Conservation (phyloP, 2,797 vertebrate species). For the Acanthornis magna region DNA sequence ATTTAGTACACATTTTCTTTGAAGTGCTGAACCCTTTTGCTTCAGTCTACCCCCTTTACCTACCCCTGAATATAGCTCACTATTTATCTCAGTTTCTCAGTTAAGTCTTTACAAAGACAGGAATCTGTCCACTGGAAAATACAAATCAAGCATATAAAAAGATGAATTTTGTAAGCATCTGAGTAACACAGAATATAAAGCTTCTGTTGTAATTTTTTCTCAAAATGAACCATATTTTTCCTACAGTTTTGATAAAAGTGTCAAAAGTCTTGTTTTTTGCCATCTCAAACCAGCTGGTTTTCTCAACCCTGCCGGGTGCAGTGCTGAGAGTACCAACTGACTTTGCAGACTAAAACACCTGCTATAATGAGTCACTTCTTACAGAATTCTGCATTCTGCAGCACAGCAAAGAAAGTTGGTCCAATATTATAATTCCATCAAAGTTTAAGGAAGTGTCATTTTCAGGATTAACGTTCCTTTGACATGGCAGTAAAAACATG, state of each 20-base stretch:
- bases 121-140: not conserved
- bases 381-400: not conserved
- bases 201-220: not conserved
- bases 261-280: not conserved
- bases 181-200: not conserved
- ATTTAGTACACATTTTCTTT: not conserved
- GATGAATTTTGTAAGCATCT: not conserved
- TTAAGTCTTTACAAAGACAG: not conserved
- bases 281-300: not conserved
- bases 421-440: not conserved
- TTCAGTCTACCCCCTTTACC: not conserved
- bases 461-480: constrained; percentile 8
- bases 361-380: constrained; percentile 14
- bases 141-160: not conserved
- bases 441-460: not conserved
- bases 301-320: not conserved
- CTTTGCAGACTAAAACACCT: not conserved
- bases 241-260: not conserved
- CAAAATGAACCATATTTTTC: not conserved
- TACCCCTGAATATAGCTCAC: not conserved
- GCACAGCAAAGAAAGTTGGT: not conserved
- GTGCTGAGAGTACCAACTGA: not conserved
- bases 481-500: not conserved
- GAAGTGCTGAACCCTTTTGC: not conserved
- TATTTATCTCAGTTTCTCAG: not conserved